phyloP scores from a whole-genome alignment of 1,140 invertebrate genomes.

The Sycophaga agraensis region DNA sequence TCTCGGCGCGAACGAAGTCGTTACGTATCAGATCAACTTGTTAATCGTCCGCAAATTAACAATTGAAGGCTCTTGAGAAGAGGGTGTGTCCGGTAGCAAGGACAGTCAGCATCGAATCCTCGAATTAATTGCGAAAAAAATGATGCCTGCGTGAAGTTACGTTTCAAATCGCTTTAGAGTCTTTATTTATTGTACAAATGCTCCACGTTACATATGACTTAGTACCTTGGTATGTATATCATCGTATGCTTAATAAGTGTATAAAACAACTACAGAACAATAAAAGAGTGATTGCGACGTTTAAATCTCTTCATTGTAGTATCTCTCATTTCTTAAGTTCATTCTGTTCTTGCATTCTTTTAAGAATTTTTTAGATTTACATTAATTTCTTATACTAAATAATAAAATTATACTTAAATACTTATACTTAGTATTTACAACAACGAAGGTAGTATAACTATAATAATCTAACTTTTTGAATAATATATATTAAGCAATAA shows the following conservation, averaged over 20 bases:
- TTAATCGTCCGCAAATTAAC: background rate
- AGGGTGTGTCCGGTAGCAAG: background rate
- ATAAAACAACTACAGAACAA: constrained; percentile 39
- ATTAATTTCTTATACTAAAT: too few species aligned
- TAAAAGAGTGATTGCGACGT: constrained; percentile 35
- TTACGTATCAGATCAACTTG: background rate
- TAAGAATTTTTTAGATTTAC: too few species aligned
- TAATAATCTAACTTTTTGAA: too few species aligned
- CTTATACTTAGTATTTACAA: too few species aligned
- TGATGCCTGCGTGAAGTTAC: constrained; percentile 36
- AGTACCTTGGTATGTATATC: constrained; percentile 38
- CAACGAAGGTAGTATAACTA: too few species aligned
- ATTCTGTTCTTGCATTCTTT: background rate
- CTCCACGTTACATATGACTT: constrained; percentile 35
- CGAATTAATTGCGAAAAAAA: background rate
- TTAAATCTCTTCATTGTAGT: too few species aligned
- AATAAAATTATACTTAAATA: too few species aligned
- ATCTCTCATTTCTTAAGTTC: background rate
- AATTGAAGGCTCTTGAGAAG: background rate
- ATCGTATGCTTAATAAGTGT: constrained; percentile 45
- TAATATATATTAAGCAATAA: too few species aligned
- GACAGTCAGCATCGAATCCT: background rate
- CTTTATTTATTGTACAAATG: constrained; percentile 46
- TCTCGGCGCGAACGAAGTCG: too few species aligned
- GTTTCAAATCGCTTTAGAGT: constrained; percentile 43